A percentile compares a stretch with the other conserved stretches of the same genome.
phyloP scores from a whole-genome alignment of 2,888 invertebrate genomes.

The Acronicta leporina region DNA sequence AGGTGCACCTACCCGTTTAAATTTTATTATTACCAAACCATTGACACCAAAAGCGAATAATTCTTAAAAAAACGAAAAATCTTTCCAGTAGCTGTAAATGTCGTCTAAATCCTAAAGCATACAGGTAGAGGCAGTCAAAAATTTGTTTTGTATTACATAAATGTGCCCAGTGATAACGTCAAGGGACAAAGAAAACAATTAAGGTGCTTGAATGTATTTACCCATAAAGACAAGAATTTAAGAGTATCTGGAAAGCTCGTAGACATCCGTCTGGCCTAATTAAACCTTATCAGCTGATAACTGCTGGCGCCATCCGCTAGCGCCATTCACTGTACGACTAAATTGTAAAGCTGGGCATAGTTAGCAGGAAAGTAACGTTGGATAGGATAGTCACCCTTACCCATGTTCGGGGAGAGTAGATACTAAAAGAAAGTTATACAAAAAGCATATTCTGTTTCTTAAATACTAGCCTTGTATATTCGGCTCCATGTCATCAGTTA shows the following conservation, averaged over 20 bases:
- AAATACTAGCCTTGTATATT: too few species aligned
- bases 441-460: too few species aligned
- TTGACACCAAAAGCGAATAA: background rate
- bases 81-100: background rate
- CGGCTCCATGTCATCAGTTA: too few species aligned
- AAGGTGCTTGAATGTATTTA: constrained; percentile 7
- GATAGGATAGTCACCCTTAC: too few species aligned
- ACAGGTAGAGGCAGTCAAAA: constrained; percentile 9
- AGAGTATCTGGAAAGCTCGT: constrained; percentile 39
- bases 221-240: constrained; percentile 37
- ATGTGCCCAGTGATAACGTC: constrained; percentile 6
- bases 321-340: constrained; percentile 47
- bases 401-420: too few species aligned
- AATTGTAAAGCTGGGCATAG: constrained; percentile 26
- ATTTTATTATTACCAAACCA: background rate
- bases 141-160: constrained; percentile 6
- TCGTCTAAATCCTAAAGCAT: background rate
- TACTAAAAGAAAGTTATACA: too few species aligned
- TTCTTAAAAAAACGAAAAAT: background rate
- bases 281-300: constrained; percentile 74
- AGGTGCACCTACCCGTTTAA: too few species aligned
- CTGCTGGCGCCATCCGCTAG: constrained; percentile 62
- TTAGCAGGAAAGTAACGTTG: background rate
- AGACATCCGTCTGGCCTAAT: constrained; percentile 59
- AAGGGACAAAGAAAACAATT: constrained; percentile 2